Evolutionary conservation across 2,888 invertebrate species (phyloP), one percentile per base, ranked within the genome.

Genomic region (Invenusta paracnida): DNA sequence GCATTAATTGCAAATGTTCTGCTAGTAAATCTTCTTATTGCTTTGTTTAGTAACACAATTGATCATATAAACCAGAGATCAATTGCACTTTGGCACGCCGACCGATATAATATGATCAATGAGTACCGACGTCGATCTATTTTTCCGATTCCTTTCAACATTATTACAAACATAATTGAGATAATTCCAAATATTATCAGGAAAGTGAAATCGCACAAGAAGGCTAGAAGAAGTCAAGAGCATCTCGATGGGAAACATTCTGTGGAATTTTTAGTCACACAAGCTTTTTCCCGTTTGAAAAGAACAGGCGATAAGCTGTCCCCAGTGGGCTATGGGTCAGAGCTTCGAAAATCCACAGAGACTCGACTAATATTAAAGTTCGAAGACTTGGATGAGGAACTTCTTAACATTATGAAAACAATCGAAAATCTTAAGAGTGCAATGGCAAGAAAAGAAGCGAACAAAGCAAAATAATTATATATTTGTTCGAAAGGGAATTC

Each of bases 51-150:
- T 17, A 86, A 86, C 30, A 86, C 86, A 30, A 83, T 86, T 11
- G 31, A 84, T 28, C 29, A 73, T 28, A 86, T 86, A 2, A 84
- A 86, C 23, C 28, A 85, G 23, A n/a, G 67, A 29, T 85, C 86
- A 13, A 85, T 66, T 25, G 83, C 86, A n/a, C 86, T 85, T 48
- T 86, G 86, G 86, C 30, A 85, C 13, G 86, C 86, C 5, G 86
- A 86, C 2, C 27, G 86, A 29, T 86, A 86, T 30, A 66, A 85
- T 48, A 29, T 86, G 2, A 67, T 86, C 13, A 29, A 84, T 30
- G 84, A 86, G 73, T 86, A 31, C 66, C 29, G 85, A 17, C 27
- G 29, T 29, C 29, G 86, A n/a, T 86, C 85, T 67, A 67, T 86
- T 31, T 30, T 86, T n/a, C 86, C 86, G 5, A 67, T 84, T 5